Percentiles rank a stretch among this genome's conserved stretches.
Conservation (phyloP, 2,113 vertebrate genomes). For the Uria aalge region DNA sequence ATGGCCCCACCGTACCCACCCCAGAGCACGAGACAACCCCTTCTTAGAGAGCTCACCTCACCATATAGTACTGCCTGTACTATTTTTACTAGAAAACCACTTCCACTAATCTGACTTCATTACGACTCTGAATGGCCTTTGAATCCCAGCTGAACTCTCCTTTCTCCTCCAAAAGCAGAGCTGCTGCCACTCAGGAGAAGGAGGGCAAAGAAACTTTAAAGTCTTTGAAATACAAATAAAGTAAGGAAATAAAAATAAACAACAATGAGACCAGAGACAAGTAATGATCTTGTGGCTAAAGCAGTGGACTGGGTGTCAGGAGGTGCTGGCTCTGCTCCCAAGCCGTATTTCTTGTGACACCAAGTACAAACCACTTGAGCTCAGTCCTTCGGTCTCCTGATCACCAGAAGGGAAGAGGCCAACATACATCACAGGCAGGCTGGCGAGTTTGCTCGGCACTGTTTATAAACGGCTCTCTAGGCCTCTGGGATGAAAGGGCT, state of each 20-base stretch:
- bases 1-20: not conserved
- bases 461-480: not conserved
- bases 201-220: not conserved
- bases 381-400: not conserved
- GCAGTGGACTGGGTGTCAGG: not conserved
- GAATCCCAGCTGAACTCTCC: not conserved
- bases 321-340: not conserved
- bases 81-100: not conserved
- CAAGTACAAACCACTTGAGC: not conserved
- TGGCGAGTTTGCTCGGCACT: not conserved
- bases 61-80: not conserved
- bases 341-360: not conserved
- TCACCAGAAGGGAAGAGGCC: not conserved
- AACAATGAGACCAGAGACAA: not conserved
- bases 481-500: not conserved
- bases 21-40: not conserved
- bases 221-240: constrained; percentile 13
- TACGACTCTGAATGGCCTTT: not conserved
- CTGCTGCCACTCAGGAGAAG: not conserved
- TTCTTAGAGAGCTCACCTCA: not conserved
- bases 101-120: not conserved
- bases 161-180: not conserved
- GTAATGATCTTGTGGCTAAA: not conserved
- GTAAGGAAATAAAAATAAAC: not conserved
- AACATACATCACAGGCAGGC: not conserved